A percentile compares a stretch with the other conserved stretches of the same genome.
Conservation (phyloP, 1,140 invertebrate species). For the Scaptomyza pallida region DNA sequence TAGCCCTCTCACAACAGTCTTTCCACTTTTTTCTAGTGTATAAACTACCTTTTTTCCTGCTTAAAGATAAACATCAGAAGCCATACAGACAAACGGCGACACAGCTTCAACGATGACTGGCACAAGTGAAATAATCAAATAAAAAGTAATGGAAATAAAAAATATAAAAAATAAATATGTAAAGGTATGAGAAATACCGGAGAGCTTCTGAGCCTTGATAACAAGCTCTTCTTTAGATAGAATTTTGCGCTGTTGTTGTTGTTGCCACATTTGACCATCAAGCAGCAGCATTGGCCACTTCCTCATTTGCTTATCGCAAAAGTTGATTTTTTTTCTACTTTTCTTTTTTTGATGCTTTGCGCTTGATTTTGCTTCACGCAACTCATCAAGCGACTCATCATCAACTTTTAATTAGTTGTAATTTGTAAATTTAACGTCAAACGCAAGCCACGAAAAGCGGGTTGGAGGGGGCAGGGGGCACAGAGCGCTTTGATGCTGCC, state of each 20-base stretch:
- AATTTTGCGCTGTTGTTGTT: no score
- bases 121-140: slow-evolving; percentile 37
- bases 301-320: slow-evolving; percentile 74
- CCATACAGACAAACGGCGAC: slow-evolving; percentile 19
- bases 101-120: slow-evolving; percentile 58
- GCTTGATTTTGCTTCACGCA: slow-evolving; percentile 79
- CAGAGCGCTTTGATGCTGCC: slow-evolving; percentile 63
- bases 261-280: no score
- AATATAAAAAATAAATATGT: slow-evolving; percentile 40
- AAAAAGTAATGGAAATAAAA: slow-evolving; percentile 21
- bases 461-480: neutral
- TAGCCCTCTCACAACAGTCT: neutral
- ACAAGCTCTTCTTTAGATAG: no score
- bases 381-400: slow-evolving; percentile 51
- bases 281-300: no score
- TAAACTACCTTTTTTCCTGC: slow-evolving; percentile 7
- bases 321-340: neutral
- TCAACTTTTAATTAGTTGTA: slow-evolving; percentile 83
- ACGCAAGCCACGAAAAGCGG: slow-evolving; percentile 50
- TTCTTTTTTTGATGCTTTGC: slow-evolving; percentile 17
- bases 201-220: no score
- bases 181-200: no score
- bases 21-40: neutral
- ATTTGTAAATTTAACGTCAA: slow-evolving; percentile 82
- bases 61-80: slow-evolving; percentile 57